These are phyloP conservation scores for Thamnophis sirtalis DNA, from an alignment of 2,113 vertebrate species.

Conservation along the genomic window DNA sequence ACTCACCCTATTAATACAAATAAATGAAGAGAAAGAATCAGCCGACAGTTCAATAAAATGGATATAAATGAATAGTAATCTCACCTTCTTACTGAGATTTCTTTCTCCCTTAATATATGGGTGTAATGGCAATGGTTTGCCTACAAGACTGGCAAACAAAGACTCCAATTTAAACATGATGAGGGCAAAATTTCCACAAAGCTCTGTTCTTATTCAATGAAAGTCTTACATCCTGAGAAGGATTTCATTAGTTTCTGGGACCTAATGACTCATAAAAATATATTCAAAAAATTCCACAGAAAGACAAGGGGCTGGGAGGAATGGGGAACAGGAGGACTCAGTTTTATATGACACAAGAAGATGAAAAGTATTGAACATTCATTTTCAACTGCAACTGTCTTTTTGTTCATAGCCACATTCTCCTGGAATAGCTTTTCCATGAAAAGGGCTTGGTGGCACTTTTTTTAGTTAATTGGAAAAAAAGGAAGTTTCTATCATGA, in stretches of 20 bases:
- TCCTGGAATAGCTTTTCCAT: not conserved
- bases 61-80: not conserved
- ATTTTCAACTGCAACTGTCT: not conserved
- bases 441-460: not conserved
- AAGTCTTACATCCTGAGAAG: not conserved
- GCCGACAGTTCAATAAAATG: not conserved
- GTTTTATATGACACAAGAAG: not conserved
- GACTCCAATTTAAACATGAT: not conserved
- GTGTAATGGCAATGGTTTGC: not conserved
- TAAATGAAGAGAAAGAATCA: not conserved
- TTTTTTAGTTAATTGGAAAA: not conserved
- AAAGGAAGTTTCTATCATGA: not conserved
- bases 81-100: not conserved
- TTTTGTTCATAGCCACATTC: not conserved
- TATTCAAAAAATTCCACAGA: not conserved
- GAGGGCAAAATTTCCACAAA: not conserved
- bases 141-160: not conserved
- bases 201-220: not conserved
- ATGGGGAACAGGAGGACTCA: not conserved
- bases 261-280: not conserved
- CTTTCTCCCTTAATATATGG: not conserved
- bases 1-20: not conserved
- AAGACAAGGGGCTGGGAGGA: not conserved
- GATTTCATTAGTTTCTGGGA: not conserved
- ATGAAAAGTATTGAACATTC: not conserved